Evolutionary conservation across 2,888 invertebrate species (phyloP).

Genomic region (Rotaria magnacalcarata): DNA sequence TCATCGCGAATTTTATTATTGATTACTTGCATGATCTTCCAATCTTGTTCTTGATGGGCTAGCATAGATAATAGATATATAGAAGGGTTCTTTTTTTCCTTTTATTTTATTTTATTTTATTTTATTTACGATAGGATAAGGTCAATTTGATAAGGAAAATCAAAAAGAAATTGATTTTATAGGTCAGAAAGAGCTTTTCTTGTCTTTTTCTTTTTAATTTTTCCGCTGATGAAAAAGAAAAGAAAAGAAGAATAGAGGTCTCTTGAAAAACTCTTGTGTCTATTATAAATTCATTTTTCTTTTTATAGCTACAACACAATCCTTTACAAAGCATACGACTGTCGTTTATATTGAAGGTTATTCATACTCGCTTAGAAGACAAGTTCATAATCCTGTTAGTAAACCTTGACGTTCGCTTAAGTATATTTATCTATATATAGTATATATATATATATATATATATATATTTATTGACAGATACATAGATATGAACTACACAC

Average conservation of each 20-base stretch:
- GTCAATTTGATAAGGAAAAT: not conserved
- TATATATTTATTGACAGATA: no score
- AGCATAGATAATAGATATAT: not conserved
- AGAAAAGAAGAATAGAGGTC: not conserved
- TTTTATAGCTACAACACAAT: not conserved
- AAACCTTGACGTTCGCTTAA: conserved; percentile 15
- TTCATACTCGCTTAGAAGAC: not conserved
- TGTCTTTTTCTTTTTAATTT: not conserved
- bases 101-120: no score
- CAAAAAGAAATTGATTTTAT: not conserved
- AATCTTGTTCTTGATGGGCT: not conserved
- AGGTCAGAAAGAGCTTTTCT: not conserved
- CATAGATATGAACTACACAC: no score
- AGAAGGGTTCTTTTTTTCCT: not conserved
- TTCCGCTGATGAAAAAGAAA: not conserved
- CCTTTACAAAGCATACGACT: not conserved
- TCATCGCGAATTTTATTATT: conserved; percentile 30
- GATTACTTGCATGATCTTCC: conserved; percentile 33
- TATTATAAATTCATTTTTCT: conserved; percentile 18
- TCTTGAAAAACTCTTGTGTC: not conserved
- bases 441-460: no score
- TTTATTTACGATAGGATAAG: not conserved
- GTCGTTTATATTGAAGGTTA: not conserved
- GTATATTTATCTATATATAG: not conserved
- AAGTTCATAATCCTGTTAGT: conserved; percentile 1